Base-by-base conservation (phyloP, 2,797 vertebrate genomes). In the Clarias laeviceps region DNA sequence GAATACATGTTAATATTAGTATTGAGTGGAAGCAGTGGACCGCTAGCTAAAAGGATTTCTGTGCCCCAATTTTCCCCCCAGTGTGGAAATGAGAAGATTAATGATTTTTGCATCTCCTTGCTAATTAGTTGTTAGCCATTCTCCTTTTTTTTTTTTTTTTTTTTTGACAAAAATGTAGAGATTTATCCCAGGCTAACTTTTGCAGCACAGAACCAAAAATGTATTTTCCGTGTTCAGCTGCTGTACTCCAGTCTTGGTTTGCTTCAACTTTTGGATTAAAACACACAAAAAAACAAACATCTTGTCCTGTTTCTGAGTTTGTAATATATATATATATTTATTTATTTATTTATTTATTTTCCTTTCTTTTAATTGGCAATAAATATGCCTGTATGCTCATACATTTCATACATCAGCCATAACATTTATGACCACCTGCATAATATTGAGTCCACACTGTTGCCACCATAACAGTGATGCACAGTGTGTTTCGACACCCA, bases 211-310 rank as follows among this genome's bases (percentile, higher is more conserved):
- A 66, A 29, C 54, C 80, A n/a, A 82, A 86, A 76, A 64, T 68
- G 29, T 84, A 66, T 92, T 92, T 87, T 89, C 82, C 81, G 79
- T 90, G 91, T 94, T 89, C 91, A 92, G 91, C 88, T 93, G 93
- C 92, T 87, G 73, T 94, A 93, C 89, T 91, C 91, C 90, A 92
- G 93, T 95, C 85, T 87, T 87, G 80, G 86, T 88, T 93, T 94
- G 94, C 93, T 94, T 94, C 87, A 92, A 91, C 90, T 95, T 40
- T 94, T 95, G 90, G 92, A 96, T 94, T 95, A 95, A 96, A 93
- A 93, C 84, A 90, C 50, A 86, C 70, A 24, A 83, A 87, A 84
- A 84, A 92, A 93, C 90, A 24, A 83, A 70, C 24, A 8, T 62
- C 4, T 70, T 70, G 81, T 78, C 27, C n/a, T 70, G 40, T 83